Conservation (phyloP, 2,888 invertebrate genomes). For the Sisyra nigra region DNA sequence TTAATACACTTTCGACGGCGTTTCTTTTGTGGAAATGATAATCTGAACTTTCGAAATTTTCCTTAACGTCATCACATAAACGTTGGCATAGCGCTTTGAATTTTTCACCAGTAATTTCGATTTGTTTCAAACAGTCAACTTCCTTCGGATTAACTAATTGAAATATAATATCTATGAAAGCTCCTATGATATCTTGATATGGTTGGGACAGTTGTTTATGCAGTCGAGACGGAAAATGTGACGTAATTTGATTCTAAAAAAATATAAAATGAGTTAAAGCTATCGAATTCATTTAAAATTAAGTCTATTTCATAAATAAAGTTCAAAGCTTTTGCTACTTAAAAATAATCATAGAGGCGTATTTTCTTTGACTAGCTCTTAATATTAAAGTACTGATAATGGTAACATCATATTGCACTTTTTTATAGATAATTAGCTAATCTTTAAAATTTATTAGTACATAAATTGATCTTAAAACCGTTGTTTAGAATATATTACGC, state of each 20-base stretch:
- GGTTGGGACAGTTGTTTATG: constrained; percentile 19
- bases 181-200: constrained; percentile 18
- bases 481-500: too few relatives aligned
- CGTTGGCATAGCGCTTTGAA: constrained; percentile 24
- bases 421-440: too few relatives aligned
- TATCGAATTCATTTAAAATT: not conserved
- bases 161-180: constrained; percentile 15
- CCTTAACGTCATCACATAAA: constrained; percentile 24
- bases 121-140: constrained; percentile 13
- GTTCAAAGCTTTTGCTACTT: too few relatives aligned
- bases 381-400: too few relatives aligned
- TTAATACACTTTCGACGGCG: constrained; percentile 36
- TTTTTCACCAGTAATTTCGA: constrained; percentile 25
- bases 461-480: too few relatives aligned
- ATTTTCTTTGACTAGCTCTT: too few relatives aligned
- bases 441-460: too few relatives aligned
- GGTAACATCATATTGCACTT: too few relatives aligned
- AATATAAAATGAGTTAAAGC: not conserved
- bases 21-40: constrained; percentile 31
- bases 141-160: constrained; percentile 9
- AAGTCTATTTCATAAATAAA: too few relatives aligned
- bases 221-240: constrained; percentile 23
- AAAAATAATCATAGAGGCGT: too few relatives aligned
- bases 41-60: constrained; percentile 23
- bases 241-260: constrained; percentile 19